A percentile compares a stretch with the other conserved stretches of the same genome.
These are phyloP conservation scores for Pipa parva DNA, from an alignment of 2,113 vertebrate genomes.

Conservation along the genomic window DNA sequence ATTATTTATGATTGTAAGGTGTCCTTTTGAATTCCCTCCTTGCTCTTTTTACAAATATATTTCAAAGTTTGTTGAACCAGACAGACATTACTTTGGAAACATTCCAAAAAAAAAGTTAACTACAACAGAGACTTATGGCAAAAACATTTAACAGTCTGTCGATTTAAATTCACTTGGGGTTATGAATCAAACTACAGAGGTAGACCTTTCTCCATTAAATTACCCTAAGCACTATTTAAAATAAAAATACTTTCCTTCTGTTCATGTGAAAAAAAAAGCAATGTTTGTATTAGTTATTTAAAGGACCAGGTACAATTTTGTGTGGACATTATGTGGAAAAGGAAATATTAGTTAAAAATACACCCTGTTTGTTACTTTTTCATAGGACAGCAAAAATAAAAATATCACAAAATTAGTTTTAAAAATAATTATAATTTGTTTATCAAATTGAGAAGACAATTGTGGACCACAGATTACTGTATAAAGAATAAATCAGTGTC, in stretches of 20 bases:
- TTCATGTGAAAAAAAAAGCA: constrained; percentile 3
- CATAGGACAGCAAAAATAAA: too few species aligned
- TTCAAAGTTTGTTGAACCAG: constrained; percentile 30
- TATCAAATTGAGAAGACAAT: too few species aligned
- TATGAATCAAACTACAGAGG: constrained; percentile 26
- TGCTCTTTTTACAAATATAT: constrained; percentile 29
- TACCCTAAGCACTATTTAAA: constrained; percentile 22
- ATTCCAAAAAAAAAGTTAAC: constrained; percentile 23
- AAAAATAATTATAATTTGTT: too few species aligned
- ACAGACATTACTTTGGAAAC: constrained; percentile 31
- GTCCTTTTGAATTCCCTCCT: constrained; percentile 23
- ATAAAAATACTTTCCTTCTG: constrained; percentile 28
- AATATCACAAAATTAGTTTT: too few species aligned
- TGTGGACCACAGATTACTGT: too few species aligned
- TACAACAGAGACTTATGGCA: constrained; percentile 23
- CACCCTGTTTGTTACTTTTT: too few species aligned
- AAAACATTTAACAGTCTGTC: constrained; percentile 29
- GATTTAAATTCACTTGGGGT: constrained; percentile 13
- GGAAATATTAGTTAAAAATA: too few species aligned
- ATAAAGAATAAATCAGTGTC: too few species aligned
- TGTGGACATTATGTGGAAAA: too few species aligned
- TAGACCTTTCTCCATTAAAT: constrained; percentile 18
- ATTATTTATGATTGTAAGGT: constrained; percentile 30
- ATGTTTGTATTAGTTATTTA: neutral
- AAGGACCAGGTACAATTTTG: neutral